phyloP scores from a whole-genome alignment of 1,140 invertebrate species.

The Heliconius himera region DNA sequence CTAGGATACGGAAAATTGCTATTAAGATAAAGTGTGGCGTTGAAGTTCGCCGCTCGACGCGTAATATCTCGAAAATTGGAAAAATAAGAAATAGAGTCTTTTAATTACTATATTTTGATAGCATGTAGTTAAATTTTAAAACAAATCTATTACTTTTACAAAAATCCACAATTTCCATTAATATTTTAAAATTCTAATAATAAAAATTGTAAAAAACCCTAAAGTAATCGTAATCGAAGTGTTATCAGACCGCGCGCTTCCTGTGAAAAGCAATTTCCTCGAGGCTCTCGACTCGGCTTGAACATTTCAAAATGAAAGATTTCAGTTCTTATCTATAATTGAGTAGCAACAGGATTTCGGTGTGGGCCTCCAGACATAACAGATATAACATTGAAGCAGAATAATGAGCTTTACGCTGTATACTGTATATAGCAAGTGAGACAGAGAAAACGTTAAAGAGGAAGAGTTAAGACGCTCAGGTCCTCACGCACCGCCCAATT shows the following conservation, averaged over 20 bases:
- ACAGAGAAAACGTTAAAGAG: too few relatives aligned
- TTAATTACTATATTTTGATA: too few relatives aligned
- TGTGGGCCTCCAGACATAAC: background rate
- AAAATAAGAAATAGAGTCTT: too few relatives aligned
- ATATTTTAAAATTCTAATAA: background rate
- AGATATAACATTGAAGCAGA: background rate
- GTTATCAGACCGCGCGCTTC: background rate
- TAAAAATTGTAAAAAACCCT: background rate
- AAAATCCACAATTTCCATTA: background rate
- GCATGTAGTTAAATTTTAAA: too few relatives aligned
- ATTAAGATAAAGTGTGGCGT: too few relatives aligned
- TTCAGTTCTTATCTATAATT: slow-evolving; percentile 10
- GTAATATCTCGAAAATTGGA: too few relatives aligned
- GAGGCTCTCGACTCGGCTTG: background rate
- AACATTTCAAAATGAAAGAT: background rate
- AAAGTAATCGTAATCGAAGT: background rate
- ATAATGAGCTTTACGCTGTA: too few relatives aligned
- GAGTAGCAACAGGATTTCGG: background rate
- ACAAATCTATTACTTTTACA: too few relatives aligned
- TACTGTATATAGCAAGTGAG: too few relatives aligned
- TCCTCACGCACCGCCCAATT: background rate
- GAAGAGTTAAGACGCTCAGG: too few relatives aligned
- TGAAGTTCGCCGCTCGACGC: too few relatives aligned
- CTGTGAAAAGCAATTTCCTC: background rate
- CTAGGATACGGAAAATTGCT: too few relatives aligned